Evolutionary conservation across 1,140 invertebrate species (phyloP), one percentile per base, ranked within the genome.

Genomic region (Nilaparvata lugens): DNA sequence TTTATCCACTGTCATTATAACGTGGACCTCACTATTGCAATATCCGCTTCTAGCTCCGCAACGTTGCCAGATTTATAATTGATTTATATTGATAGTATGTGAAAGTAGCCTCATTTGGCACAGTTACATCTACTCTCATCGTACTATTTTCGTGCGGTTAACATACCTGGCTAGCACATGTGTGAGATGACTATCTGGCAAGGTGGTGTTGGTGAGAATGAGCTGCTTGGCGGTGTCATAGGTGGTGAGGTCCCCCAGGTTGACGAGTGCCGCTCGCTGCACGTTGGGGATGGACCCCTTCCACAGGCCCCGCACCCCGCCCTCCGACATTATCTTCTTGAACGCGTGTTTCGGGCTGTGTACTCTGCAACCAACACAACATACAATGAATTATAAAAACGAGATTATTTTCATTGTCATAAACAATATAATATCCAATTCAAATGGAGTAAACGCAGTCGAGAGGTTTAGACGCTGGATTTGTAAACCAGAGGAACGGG

Each of bases 201-300:
- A 78, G 11, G 74, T 76, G n/a, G 89, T 88, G 64, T 91, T 81
- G 24, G 75, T 75, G 66, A 94, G 77, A 16, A 96, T 81, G 59
- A 84, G 79, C 71, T 88, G 84, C 73, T 97, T 96, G 24, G 83
- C 85, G 24, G 84, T 85, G 73, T 97, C 94, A 71, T 97, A 97
- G 0, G 93, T 93, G 0, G 91, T 91, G 48, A 97, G 70, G 77
- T 97, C 93, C 65, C 85, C 84, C 62, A 88, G 74, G 72, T 89
- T 88, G 2, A 87, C 84, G 24, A 87, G 75, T 23, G 93, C 93
- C 24, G 92, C 93, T 57, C 94, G 77, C 79, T 89, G 85, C 2
- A 86, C 91, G 79, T 89, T 97, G 67, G 82, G 93, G 70, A 82
- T 82, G 64, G 90, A 89, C 79, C 81, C 91, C 79, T 91, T 91